These are phyloP conservation scores for Tachyglossus aculeatus DNA, from an alignment of 2,797 vertebrate genomes.

Conservation along the genomic window DNA sequence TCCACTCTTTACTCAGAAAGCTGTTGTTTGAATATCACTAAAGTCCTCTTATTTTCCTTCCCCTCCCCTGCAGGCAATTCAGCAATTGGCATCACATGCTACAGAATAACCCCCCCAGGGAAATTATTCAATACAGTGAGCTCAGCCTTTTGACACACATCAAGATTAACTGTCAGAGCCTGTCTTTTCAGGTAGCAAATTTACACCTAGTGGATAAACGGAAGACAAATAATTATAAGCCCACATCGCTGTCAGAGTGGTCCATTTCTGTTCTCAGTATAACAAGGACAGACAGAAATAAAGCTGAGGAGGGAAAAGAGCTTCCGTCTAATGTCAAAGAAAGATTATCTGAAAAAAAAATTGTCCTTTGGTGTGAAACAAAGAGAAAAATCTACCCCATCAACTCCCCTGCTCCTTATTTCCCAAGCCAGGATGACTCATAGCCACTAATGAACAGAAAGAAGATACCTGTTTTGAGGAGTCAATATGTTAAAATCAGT, in stretches of 20 bases:
- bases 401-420: not conserved
- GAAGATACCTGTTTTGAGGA: not conserved
- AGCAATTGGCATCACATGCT: conserved; percentile 30
- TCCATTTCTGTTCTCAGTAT: not conserved
- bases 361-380: conserved; percentile 16
- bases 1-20: not conserved
- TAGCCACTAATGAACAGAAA: not conserved
- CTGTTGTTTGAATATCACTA: not conserved
- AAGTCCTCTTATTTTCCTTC: conserved; percentile 25
- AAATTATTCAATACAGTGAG: conserved; percentile 24
- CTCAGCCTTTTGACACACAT: conserved; percentile 27
- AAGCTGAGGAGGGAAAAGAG: not conserved
- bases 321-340: conserved; percentile 18
- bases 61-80: conserved; percentile 16
- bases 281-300: conserved; percentile 1
- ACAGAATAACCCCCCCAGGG: conserved; percentile 14
- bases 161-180: conserved; percentile 21
- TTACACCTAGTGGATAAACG: conserved; percentile 44
- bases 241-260: not conserved
- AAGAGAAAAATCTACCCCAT: not conserved
- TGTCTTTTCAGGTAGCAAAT: conserved; percentile 36
- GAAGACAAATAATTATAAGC: conserved; percentile 30
- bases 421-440: not conserved
- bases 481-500: not conserved
- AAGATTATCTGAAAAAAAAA: conserved; percentile 19